A percentile compares a stretch with the other conserved stretches of the same genome.
Evolutionary conservation across 2,888 invertebrate species (phyloP).

Genomic region (Erebia epiphron): DNA sequence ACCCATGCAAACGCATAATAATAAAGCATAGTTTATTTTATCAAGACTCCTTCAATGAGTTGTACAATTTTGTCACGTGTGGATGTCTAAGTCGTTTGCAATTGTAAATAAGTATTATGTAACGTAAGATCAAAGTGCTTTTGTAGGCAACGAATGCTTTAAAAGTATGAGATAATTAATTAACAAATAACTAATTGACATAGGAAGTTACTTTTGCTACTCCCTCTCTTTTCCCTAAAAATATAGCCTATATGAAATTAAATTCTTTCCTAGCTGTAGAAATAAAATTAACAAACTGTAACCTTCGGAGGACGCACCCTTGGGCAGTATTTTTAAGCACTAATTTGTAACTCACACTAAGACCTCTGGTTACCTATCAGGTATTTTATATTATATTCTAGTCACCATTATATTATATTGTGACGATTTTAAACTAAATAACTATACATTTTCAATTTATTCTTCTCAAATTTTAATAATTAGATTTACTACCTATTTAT

Average conservation of each 20-base stretch:
- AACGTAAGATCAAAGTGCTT: conserved; percentile 33
- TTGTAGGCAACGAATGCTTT: conserved; percentile 40
- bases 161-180: conserved; percentile 14
- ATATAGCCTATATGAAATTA: background rate
- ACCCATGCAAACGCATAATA: no score
- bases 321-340: no score
- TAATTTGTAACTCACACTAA: no score
- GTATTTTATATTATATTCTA: background rate
- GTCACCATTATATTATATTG: background rate
- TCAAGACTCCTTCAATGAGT: no score
- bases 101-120: conserved; percentile 6
- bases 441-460: background rate
- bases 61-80: background rate
- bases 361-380: no score
- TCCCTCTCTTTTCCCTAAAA: background rate
- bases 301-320: no score
- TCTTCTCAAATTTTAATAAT: background rate
- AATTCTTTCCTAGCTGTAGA: background rate
- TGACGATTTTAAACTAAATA: no score
- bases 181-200: background rate
- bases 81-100: background rate
- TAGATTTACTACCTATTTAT: background rate
- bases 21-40: no score
- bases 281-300: background rate
- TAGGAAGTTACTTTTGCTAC: background rate